Evolutionary conservation across 2,888 invertebrate genomes (phyloP).

Genomic region (Phrixothrix hirtus): DNA sequence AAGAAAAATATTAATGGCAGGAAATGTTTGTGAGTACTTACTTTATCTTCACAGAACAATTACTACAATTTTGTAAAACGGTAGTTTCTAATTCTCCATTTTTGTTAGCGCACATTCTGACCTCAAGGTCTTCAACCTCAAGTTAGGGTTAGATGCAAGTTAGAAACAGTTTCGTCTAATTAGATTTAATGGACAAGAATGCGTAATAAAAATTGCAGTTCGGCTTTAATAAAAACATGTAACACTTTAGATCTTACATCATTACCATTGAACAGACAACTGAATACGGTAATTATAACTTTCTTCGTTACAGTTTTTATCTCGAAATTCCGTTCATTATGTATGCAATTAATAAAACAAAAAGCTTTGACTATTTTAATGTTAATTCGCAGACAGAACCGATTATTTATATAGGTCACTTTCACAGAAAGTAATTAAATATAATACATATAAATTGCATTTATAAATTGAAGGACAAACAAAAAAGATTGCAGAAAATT

Average conservation of each 20-base stretch:
- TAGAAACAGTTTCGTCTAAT: constrained; percentile 3
- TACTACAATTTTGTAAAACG: constrained; percentile 18
- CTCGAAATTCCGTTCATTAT: too few relatives aligned
- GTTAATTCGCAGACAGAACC: constrained; percentile 11
- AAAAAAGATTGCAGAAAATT: constrained; percentile 7
- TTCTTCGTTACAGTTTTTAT: too few relatives aligned
- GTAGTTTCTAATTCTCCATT: constrained; percentile 26
- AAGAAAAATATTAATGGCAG: not conserved
- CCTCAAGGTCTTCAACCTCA: constrained; percentile 23
- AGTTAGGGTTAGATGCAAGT: not conserved
- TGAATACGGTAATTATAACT: too few relatives aligned
- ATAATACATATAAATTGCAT: not conserved
- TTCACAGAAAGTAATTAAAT: constrained; percentile 18
- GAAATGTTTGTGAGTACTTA: not conserved
- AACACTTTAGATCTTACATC: too few relatives aligned
- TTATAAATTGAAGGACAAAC: constrained; percentile 4
- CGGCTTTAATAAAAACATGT: too few relatives aligned
- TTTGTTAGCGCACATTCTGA: constrained; percentile 12
- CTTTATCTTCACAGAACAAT: constrained; percentile 13
- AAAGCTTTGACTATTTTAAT: not conserved
- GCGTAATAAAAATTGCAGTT: not conserved
- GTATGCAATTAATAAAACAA: not conserved
- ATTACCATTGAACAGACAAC: too few relatives aligned
- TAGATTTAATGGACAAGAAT: not conserved
- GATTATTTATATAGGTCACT: constrained; percentile 21